phyloP scores from a whole-genome alignment of 2,113 vertebrate species.

The Meles meles region DNA sequence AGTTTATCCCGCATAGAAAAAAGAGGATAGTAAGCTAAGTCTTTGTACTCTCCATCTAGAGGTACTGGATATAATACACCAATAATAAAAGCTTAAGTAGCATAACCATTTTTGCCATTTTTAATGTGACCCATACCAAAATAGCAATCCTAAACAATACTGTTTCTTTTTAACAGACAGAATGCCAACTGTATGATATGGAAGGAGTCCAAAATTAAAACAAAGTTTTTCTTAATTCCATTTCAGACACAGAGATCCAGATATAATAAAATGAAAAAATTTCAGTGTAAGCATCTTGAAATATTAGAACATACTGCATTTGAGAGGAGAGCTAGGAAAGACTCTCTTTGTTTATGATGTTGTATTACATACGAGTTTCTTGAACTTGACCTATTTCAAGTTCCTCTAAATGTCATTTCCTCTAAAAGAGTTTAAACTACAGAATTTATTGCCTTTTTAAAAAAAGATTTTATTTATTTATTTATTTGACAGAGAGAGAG shows the following conservation, averaged over 20 bases:
- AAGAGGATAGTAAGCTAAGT: neutral
- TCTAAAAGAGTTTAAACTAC: neutral
- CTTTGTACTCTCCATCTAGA: neutral
- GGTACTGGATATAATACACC: neutral
- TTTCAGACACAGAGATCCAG: neutral
- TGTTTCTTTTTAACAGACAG: neutral
- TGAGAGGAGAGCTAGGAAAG: neutral
- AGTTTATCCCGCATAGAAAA: neutral
- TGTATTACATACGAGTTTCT: neutral
- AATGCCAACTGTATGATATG: neutral
- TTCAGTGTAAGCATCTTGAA: neutral
- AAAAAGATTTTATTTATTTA: too few relatives aligned
- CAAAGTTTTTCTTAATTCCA: slow-evolving; percentile 4
- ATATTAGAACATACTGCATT: neutral
- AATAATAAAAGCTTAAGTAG: neutral
- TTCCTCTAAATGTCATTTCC: slow-evolving; percentile 13
- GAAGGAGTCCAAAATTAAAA: neutral
- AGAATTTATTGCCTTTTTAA: neutral
- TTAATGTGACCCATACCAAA: neutral
- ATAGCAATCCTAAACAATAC: neutral
- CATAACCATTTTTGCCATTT: neutral
- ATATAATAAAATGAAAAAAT: neutral
- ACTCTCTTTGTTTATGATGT: neutral
- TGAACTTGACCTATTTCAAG: neutral
- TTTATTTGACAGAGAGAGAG: too few relatives aligned